Percentiles rank a stretch among this genome's conserved stretches.
These are phyloP conservation scores for Parauchenoglanis ngamensis DNA, from an alignment of 2,797 vertebrate genomes.

Conservation along the genomic window DNA sequence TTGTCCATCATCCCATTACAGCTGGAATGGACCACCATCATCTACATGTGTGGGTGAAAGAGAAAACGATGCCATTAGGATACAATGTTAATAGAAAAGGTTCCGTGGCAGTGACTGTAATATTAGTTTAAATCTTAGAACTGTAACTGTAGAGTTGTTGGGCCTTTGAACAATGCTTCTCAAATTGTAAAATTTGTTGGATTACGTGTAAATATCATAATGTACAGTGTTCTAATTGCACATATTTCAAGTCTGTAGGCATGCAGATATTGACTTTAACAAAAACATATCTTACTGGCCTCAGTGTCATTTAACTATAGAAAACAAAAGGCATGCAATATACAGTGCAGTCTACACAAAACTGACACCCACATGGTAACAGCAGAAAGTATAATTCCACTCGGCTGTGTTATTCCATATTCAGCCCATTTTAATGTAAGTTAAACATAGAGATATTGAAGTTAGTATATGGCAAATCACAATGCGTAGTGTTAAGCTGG, in stretches of 20 bases:
- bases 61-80: slow-evolving; percentile 1
- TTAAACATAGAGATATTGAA: not conserved
- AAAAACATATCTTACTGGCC: not conserved
- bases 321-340: not conserved
- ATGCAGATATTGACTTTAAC: not conserved
- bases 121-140: not conserved
- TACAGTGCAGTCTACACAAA: not conserved
- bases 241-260: not conserved
- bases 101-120: not conserved
- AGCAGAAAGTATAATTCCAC: not conserved
- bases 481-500: not conserved
- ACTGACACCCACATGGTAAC: not conserved
- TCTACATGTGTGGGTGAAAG: slow-evolving; percentile 73
- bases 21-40: slow-evolving; percentile 85
- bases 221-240: not conserved
- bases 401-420: not conserved
- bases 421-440: not conserved
- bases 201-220: not conserved
- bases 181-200: not conserved
- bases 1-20: slow-evolving; percentile 89
- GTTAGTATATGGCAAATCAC: not conserved
- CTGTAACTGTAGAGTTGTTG: not conserved
- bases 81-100: not conserved
- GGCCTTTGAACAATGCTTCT: not conserved
- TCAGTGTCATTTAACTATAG: not conserved